Base-by-base conservation (phyloP, 2,113 vertebrate species). In the Sorex araneus region DNA sequence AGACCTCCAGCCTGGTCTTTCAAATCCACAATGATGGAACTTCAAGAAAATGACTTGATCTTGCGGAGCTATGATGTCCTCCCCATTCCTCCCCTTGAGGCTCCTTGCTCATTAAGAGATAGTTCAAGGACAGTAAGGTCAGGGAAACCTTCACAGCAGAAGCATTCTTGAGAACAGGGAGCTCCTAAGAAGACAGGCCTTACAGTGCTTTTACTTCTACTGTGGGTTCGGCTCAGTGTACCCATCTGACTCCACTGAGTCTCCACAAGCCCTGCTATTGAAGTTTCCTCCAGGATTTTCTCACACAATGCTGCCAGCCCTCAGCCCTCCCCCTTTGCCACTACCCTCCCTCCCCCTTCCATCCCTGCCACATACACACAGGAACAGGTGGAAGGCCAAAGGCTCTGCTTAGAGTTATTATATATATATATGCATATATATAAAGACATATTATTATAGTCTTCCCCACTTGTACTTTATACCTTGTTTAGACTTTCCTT, bases 11-110 rank as follows among this genome's bases (percentile, higher is more conserved):
- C 50, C 6, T 8, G 25, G 34, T 15, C 89, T 45, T 60, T 73
- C 71, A 83, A 30, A 36, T 82, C n/a, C 23, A 8, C 27, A 32
- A 43, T 18, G 9, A 74, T 1, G 21, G 1, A 12, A 67, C 70
- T 78, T 63, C 16, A 40, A 13, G 66, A 19, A 76, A 45, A 25
- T 66, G 66, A 13, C n/a, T 60, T 60, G 34, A 54, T 76, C 86
- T 92, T 63, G 36, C 71, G 21, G 73, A 89, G 60, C 36, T 7
- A 67, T 79, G n/a, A 77, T 88, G 27, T 66, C 64, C 36, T 88
- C 76, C 50, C 28, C n/a, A 50, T 19, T 66, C 64, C 36, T 88
- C 76, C 50, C 28, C n/a, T 60, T 63, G 32, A 34, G 93, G 84
- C 74, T 25, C 36, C 27, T 69, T 77, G 32, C 21, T 45, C 40